Evolutionary conservation across 2,888 invertebrate genomes (phyloP), one percentile per base, ranked within the genome.

Genomic region (Cheilosia vernalis): DNA sequence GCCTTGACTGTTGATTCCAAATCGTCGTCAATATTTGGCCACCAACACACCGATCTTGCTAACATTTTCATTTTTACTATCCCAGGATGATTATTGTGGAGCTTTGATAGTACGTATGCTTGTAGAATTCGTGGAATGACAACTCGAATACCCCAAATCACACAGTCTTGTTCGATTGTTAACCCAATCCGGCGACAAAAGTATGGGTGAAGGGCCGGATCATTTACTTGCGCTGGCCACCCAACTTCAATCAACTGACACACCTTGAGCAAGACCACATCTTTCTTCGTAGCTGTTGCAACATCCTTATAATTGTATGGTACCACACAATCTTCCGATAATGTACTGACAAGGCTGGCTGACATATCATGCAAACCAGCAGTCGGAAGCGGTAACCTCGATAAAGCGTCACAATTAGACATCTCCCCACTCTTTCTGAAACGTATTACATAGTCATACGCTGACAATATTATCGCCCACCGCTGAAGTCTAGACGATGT

Each of bases 1-100:
- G 27, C 44, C 51, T 63, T 63, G 27, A 30, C 47, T 30, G 27
- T n/a, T 17, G 30, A 10, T 49, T 63, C 63, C n/a, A 63, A 1
- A 4, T 63, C 49, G 30, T 37, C 21, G 63, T 61, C 61, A n/a
- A 61, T 61, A 24, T 47, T 47, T 13, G 49, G 49, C 63, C 49
- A 63, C 63, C 51, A 72, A 27, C 51, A 27, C 51, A 60, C 42
- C 17, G 51, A 60, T 49, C 72, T 3, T 0, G 53, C 42, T 33
- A 53, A 53, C 37, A 42, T 60, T 37, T 72, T 72, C 30, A 61
- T 42, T 51, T 72, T 72, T 13, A 72, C 53, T 3, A 51, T 51
- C 15, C 49, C 63, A 49, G 49, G 33, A 19, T 63, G 63, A 19
- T 19, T 49, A 37, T 30, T 49, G 42, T 49, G 63, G 0, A 63